Conservation (phyloP, 1,140 invertebrate species). For the Paramacrobiotus metropolitanus region DNA sequence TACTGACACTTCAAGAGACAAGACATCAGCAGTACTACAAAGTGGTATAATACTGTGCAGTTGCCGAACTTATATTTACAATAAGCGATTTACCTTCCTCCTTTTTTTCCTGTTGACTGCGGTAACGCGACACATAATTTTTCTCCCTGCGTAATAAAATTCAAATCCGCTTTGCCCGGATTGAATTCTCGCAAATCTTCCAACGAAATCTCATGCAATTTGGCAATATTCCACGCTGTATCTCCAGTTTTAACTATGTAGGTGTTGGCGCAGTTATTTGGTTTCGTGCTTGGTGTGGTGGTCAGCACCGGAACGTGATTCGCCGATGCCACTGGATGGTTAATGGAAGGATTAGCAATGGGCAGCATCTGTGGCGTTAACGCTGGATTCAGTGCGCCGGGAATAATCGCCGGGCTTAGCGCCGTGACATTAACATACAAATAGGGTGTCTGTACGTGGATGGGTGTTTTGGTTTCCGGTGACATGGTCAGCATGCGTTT, state of each 20-base stretch:
- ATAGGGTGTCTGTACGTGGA: no score
- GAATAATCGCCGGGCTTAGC: neutral
- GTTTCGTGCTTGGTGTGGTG: neutral
- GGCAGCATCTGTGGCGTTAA: neutral
- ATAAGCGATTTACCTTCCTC: neutral
- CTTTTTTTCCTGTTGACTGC: neutral
- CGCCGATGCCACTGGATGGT: no score
- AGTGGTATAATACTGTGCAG: neutral
- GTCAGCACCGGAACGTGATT: no score
- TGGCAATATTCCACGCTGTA: neutral
- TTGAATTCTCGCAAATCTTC: neutral
- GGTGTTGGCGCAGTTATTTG: neutral
- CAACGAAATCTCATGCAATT: neutral
- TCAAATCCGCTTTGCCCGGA: neutral
- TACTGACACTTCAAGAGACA: neutral
- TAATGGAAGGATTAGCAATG: no score
- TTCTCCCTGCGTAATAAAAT: conserved; percentile 2
- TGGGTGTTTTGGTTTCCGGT: neutral
- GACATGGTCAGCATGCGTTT: neutral
- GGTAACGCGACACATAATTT: neutral
- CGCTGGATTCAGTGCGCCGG: neutral
- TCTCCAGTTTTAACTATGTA: neutral
- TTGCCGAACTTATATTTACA: neutral
- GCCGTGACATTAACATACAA: neutral
- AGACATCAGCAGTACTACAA: neutral